Conservation (phyloP, 2,888 invertebrate genomes). For the Melipona beecheii region DNA sequence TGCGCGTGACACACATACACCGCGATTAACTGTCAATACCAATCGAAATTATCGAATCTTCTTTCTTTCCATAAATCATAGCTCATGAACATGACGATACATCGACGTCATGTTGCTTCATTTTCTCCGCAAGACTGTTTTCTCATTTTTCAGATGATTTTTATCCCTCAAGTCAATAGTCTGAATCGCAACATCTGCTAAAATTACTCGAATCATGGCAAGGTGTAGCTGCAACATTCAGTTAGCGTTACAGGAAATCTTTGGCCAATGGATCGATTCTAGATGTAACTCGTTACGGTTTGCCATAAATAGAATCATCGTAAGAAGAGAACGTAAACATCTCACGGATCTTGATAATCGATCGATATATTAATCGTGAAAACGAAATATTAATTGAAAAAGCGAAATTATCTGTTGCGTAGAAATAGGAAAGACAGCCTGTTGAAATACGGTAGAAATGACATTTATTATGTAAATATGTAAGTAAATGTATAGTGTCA, state of each 20-base stretch:
- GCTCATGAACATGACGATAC: too few relatives aligned
- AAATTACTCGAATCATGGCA: slow-evolving; percentile 54
- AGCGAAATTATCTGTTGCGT: neutral
- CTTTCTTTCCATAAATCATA: too few relatives aligned
- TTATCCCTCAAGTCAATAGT: slow-evolving; percentile 8
- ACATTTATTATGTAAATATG: neutral
- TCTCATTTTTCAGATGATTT: slow-evolving; percentile 38
- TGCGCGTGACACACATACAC: too few relatives aligned
- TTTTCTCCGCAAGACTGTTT: slow-evolving; percentile 20
- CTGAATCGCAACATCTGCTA: slow-evolving; percentile 50
- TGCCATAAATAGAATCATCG: slow-evolving; percentile 43
- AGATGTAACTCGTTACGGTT: slow-evolving; percentile 28
- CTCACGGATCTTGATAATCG: neutral
- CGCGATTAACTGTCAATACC: too few relatives aligned
- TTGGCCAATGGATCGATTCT: slow-evolving; percentile 44
- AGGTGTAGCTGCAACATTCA: slow-evolving; percentile 32
- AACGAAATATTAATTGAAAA: neutral
- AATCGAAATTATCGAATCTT: too few relatives aligned
- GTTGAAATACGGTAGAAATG: neutral
- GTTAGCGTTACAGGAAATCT: slow-evolving; percentile 1
- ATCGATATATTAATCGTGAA: slow-evolving; percentile 12
- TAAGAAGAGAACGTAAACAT: slow-evolving; percentile 12
- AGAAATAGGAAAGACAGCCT: neutral
- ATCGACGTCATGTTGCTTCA: neutral
- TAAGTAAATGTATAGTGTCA: too few relatives aligned